Conservation (phyloP, 2,797 vertebrate species). For the Tangara arthus region DNA sequence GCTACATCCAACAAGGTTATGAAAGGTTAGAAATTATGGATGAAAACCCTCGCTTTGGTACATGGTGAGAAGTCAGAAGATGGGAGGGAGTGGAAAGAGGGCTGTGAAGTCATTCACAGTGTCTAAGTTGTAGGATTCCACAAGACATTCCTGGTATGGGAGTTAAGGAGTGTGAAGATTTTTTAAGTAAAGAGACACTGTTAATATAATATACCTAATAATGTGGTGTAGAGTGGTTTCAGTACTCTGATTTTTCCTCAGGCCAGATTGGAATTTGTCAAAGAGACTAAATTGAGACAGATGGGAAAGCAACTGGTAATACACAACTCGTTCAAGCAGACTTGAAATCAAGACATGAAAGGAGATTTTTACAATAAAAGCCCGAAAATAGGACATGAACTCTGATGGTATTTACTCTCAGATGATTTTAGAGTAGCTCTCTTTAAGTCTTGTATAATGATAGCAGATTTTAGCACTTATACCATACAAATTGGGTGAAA, state of each 20-base stretch:
- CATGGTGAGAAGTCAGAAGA: background rate
- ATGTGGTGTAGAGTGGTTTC: slow-evolving; percentile 3
- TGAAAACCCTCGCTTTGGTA: background rate
- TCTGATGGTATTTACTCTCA: slow-evolving; percentile 26
- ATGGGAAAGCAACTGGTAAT: slow-evolving; percentile 48
- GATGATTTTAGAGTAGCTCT: background rate
- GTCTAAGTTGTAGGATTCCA: background rate
- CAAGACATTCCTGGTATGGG: background rate
- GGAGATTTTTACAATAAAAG: slow-evolving; percentile 35
- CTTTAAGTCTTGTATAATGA: background rate
- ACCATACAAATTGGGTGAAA: background rate
- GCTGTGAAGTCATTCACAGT: background rate
- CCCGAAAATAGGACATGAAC: slow-evolving; percentile 32
- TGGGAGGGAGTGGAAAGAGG: background rate
- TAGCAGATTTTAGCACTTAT: background rate
- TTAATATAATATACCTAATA: slow-evolving; percentile 39
- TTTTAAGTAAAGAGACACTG: background rate
- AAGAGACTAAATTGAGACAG: slow-evolving; percentile 48
- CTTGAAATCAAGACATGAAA: slow-evolving; percentile 53
- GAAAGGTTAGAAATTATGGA: background rate
- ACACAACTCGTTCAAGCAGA: slow-evolving; percentile 48
- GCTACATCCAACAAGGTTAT: background rate
- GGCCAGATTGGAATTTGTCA: slow-evolving; percentile 52
- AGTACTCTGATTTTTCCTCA: slow-evolving; percentile 39
- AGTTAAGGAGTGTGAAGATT: background rate